Percentiles rank a stretch among this genome's conserved stretches.
These are phyloP conservation scores for Vanessa atalanta DNA, from an alignment of 1,140 invertebrate genomes.

Conservation along the genomic window DNA sequence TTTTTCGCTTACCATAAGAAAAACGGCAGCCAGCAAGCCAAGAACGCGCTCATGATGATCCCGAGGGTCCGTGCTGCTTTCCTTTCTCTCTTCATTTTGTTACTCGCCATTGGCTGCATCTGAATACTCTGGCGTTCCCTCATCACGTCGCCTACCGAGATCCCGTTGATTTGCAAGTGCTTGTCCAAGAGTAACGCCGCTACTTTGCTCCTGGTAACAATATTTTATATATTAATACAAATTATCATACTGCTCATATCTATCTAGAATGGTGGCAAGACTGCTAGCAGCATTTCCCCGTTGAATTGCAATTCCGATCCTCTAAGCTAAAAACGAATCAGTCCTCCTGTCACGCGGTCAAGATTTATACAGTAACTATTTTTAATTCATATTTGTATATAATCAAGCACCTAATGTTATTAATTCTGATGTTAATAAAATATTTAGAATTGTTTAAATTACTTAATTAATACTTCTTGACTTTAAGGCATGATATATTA, in stretches of 20 bases:
- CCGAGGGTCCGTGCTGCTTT: slow-evolving; percentile 97
- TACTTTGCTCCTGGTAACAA: slow-evolving; percentile 87
- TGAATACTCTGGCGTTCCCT: slow-evolving; percentile 81
- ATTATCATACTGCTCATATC: neutral
- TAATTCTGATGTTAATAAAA: too few relatives aligned
- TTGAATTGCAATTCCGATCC: too few relatives aligned
- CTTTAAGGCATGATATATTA: too few relatives aligned
- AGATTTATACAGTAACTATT: too few relatives aligned
- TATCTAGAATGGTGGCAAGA: too few relatives aligned
- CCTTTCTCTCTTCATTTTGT: slow-evolving; percentile 94
- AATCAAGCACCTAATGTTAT: too few relatives aligned
- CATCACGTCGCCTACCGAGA: slow-evolving; percentile 85
- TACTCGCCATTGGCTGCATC: slow-evolving; percentile 85
- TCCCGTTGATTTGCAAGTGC: slow-evolving; percentile 92
- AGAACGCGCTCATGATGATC: slow-evolving; percentile 96
- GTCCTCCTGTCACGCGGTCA: too few relatives aligned
- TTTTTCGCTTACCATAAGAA: slow-evolving; percentile 89
- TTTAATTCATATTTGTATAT: too few relatives aligned
- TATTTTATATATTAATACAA: neutral
- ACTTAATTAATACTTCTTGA: too few relatives aligned
- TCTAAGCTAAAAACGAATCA: too few relatives aligned
- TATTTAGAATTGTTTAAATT: too few relatives aligned
- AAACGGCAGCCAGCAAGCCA: slow-evolving; percentile 97
- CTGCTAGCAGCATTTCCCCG: too few relatives aligned
- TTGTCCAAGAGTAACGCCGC: slow-evolving; percentile 91